phyloP scores from a whole-genome alignment of 1,140 invertebrate genomes.

The Meloidogyne hapla region DNA sequence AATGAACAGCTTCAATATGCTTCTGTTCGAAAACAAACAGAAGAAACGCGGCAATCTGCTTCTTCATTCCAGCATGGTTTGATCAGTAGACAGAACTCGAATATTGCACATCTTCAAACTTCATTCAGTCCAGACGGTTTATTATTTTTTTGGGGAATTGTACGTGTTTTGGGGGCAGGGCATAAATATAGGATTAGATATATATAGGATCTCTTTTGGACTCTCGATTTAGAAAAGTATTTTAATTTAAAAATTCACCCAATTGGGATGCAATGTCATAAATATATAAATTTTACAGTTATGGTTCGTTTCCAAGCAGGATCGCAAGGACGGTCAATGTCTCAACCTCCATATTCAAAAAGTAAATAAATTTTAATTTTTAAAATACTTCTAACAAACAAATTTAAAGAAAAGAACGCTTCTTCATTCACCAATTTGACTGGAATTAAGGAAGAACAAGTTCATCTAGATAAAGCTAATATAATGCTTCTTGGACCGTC shows the following conservation, averaged over 20 bases:
- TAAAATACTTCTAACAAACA: too few relatives aligned
- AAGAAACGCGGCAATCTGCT: background rate
- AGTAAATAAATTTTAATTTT: background rate
- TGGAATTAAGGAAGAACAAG: conserved; percentile 71
- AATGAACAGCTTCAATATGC: background rate
- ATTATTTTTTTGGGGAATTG: background rate
- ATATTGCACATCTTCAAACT: background rate
- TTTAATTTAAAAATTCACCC: too few relatives aligned
- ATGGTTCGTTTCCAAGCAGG: background rate
- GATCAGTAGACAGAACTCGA: background rate
- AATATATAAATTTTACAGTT: background rate
- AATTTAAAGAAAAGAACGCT: background rate
- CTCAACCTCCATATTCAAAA: background rate
- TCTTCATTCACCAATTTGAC: background rate
- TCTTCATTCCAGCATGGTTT: background rate
- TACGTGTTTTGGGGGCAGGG: too few relatives aligned
- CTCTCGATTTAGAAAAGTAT: too few relatives aligned
- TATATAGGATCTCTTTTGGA: too few relatives aligned
- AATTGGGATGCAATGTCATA: too few relatives aligned
- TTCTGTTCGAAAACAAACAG: background rate
- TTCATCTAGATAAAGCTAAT: conserved; percentile 94
- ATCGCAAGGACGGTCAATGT: background rate
- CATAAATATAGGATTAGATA: too few relatives aligned
- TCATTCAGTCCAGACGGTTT: background rate
- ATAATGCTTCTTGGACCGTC: conserved; percentile 94